Evolutionary conservation across 2,888 invertebrate species (phyloP).

Genomic region (Sphaeridia pumilis): DNA sequence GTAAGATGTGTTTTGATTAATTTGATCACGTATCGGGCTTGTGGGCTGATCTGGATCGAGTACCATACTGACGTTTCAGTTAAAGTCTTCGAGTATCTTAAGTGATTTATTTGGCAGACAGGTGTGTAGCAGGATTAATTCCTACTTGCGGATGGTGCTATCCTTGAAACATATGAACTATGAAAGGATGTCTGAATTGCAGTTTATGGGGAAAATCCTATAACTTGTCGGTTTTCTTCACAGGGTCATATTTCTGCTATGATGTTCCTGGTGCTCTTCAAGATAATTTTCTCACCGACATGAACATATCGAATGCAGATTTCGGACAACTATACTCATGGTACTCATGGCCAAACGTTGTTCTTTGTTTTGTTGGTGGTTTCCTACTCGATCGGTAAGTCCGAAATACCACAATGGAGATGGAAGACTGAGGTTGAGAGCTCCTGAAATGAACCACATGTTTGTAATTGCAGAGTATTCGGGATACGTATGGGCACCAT

Average conservation of each 20-base stretch:
- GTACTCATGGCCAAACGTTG: conserved; percentile 96
- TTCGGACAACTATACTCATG: conserved; percentile 82
- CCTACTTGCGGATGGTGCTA: too few species aligned
- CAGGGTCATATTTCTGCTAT: conserved; percentile 95
- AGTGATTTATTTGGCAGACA: too few species aligned
- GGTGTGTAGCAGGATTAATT: too few species aligned
- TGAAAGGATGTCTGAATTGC: too few species aligned
- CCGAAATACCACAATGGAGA: too few species aligned
- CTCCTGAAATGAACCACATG: not conserved
- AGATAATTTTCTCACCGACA: conserved; percentile 69
- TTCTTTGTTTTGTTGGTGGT: conserved; percentile 90
- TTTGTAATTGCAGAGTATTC: conserved; percentile 57
- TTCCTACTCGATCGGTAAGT: conserved; percentile 76
- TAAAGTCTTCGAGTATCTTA: too few species aligned
- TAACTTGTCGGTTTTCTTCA: not conserved
- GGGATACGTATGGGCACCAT: conserved; percentile 85
- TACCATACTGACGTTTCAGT: too few species aligned
- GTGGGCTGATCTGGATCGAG: too few species aligned
- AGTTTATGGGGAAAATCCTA: too few species aligned
- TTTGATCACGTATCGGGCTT: too few species aligned
- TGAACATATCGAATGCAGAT: conserved; percentile 64
- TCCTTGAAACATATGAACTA: too few species aligned
- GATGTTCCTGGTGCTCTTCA: conserved; percentile 91
- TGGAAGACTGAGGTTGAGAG: not conserved
- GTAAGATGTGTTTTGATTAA: too few species aligned